Percentiles rank a stretch among this genome's conserved stretches.
These are phyloP conservation scores for Lasioglossum lativentre DNA, from an alignment of 2,888 invertebrate species.

Conservation along the genomic window DNA sequence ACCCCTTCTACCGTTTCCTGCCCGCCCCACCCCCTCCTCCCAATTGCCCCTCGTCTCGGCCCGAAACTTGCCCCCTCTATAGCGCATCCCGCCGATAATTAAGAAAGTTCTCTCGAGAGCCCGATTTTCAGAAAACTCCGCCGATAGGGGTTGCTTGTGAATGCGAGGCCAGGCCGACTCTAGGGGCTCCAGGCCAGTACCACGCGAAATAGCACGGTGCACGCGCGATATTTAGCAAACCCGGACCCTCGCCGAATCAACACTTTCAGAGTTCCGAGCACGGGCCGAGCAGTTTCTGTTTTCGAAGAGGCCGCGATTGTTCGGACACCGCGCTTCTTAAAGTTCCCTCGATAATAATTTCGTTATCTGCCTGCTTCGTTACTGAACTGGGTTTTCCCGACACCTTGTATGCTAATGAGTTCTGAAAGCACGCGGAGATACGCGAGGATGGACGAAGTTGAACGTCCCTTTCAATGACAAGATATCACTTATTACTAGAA, in stretches of 20 bases:
- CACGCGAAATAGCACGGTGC: background rate
- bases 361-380: background rate
- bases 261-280: background rate
- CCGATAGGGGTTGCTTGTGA: constrained; percentile 22
- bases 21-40: background rate
- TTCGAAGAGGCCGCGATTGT: background rate
- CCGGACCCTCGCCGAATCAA: background rate
- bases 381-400: background rate
- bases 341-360: constrained; percentile 1
- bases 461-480: background rate
- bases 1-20: background rate
- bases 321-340: background rate
- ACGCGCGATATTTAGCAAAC: constrained; percentile 11
- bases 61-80: background rate
- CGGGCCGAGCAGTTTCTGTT: background rate
- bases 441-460: background rate
- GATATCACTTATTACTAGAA: background rate
- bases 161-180: background rate
- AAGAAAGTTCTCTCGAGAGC: constrained; percentile 58
- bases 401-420: background rate
- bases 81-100: constrained; percentile 52
- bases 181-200: background rate
- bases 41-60: background rate
- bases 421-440: background rate
- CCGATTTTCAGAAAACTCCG: constrained; percentile 22